phyloP scores from a whole-genome alignment of 2,888 invertebrate species.

The Callinectes sapidus region DNA sequence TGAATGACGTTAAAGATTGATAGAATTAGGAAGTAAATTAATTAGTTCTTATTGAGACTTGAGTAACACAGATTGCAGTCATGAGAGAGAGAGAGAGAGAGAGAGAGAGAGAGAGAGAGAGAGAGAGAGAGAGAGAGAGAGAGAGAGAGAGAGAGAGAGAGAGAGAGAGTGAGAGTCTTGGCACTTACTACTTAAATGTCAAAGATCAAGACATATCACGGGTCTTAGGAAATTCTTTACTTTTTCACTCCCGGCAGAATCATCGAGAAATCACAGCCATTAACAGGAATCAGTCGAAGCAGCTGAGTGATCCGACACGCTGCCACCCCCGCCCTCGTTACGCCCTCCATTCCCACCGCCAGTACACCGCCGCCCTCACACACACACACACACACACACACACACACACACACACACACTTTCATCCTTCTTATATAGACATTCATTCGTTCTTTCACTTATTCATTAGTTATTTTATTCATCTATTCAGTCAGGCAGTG shows the following conservation, averaged over 20 bases:
- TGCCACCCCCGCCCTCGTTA: not conserved
- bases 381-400: constrained; percentile 40
- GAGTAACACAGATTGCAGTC: not conserved
- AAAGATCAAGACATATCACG: constrained; percentile 32
- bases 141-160: not conserved
- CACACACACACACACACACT: constrained; percentile 28
- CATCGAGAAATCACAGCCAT: not conserved
- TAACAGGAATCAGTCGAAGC: not conserved
- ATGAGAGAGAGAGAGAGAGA: not conserved
- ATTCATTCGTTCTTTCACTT: not conserved
- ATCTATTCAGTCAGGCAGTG: too few relatives aligned
- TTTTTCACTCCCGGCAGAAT: not conserved
- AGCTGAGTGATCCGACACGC: not conserved
- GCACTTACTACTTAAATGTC: not conserved
- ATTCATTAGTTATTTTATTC: not conserved
- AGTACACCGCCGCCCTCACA: not conserved
- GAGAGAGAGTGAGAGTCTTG: not conserved
- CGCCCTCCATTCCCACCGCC: not conserved
- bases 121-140: not conserved
- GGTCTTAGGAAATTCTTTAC: not conserved
- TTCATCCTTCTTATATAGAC: constrained; percentile 17
- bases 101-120: not conserved
- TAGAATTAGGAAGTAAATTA: not conserved
- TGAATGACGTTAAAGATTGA: not conserved
- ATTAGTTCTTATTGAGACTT: not conserved